Percentiles rank a stretch among this genome's conserved stretches.
phyloP scores from a whole-genome alignment of 1,140 invertebrate genomes.

The Zaprionus tsacasi region DNA sequence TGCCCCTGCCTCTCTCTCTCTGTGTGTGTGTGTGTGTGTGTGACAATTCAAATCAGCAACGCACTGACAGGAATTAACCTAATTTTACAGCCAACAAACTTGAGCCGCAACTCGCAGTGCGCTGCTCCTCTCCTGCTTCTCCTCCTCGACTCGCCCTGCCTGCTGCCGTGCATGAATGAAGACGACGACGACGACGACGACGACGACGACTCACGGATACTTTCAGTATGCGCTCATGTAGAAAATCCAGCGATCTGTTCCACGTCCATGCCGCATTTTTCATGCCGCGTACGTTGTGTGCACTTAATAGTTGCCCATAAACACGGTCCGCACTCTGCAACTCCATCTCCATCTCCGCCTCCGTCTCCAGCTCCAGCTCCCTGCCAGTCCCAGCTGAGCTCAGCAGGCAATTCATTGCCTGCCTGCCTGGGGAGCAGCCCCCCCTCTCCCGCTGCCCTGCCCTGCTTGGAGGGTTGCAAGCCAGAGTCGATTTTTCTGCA shows the following conservation, averaged over 20 bases:
- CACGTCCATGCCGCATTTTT: slow-evolving; percentile 80
- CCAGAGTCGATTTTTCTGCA: slow-evolving; percentile 78
- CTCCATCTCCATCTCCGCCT: not conserved
- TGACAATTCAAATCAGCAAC: slow-evolving; percentile 69
- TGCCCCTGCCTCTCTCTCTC: not conserved
- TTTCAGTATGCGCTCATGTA: slow-evolving; percentile 77
- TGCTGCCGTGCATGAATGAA: slow-evolving; percentile 51
- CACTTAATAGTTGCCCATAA: slow-evolving; percentile 81
- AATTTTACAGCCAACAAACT: slow-evolving; percentile 75
- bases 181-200: slow-evolving; percentile 20
- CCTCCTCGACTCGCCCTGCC: no score
- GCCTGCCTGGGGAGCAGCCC: slow-evolving; percentile 31
- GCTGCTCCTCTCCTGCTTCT: not conserved
- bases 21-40: slow-evolving; percentile 32
- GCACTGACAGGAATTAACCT: slow-evolving; percentile 81
- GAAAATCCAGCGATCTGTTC: slow-evolving; percentile 82
- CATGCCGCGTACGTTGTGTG: slow-evolving; percentile 74
- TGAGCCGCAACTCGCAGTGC: slow-evolving; percentile 28
- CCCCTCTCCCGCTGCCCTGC: not conserved
- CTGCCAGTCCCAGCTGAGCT: slow-evolving; percentile 45
- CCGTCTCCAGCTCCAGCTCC: not conserved
- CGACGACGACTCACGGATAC: slow-evolving; percentile 39
- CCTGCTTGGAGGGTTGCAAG: slow-evolving; percentile 30
- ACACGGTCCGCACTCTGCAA: slow-evolving; percentile 31
- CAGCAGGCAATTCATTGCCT: slow-evolving; percentile 36